These are phyloP conservation scores for Thamnaconus septentrionalis DNA, from an alignment of 2,113 vertebrate genomes.

Conservation along the genomic window DNA sequence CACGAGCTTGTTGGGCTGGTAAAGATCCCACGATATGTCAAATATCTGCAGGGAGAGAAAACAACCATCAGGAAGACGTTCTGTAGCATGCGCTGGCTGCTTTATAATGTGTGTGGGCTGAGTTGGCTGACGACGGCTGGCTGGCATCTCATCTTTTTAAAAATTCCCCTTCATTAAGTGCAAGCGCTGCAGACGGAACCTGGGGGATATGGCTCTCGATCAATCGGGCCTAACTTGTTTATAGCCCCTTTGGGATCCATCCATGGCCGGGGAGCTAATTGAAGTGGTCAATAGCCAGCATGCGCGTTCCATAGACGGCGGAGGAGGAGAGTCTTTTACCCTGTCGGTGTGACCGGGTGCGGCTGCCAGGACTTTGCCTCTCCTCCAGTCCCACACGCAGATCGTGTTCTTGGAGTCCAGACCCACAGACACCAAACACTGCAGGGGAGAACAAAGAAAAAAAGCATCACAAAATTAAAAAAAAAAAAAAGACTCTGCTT, in stretches of 20 bases:
- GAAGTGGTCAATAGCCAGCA: slow-evolving; percentile 44
- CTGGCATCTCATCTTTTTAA: slow-evolving; percentile 55
- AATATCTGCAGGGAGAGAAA: slow-evolving; percentile 83
- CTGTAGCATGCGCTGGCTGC: slow-evolving; percentile 8
- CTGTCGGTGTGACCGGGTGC: slow-evolving; percentile 97
- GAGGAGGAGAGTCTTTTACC: slow-evolving; percentile 75
- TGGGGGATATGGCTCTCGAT: slow-evolving; percentile 40
- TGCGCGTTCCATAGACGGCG: slow-evolving; percentile 31
- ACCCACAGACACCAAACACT: slow-evolving; percentile 97
- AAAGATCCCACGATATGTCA: slow-evolving; percentile 97
- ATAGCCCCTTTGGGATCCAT: slow-evolving; percentile 30
- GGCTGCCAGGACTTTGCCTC: slow-evolving; percentile 90
- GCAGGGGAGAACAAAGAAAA: slow-evolving; percentile 55
- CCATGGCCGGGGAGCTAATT: slow-evolving; percentile 47
- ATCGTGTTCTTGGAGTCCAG: slow-evolving; percentile 98
- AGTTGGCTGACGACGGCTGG: slow-evolving; percentile 45
- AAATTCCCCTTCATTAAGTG: slow-evolving; percentile 62
- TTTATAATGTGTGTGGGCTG: slow-evolving; percentile 39
- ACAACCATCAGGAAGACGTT: slow-evolving; percentile 3
- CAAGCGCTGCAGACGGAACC: slow-evolving; percentile 31
- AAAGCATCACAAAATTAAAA: slow-evolving; percentile 31
- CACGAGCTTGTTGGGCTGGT: slow-evolving; percentile 93
- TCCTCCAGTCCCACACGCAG: slow-evolving; percentile 99
- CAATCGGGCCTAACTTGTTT: slow-evolving; percentile 64
- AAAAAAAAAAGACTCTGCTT: slow-evolving; percentile 12